phyloP scores from a whole-genome alignment of 2,888 invertebrate genomes.

The Eupithecia subfuscata region DNA sequence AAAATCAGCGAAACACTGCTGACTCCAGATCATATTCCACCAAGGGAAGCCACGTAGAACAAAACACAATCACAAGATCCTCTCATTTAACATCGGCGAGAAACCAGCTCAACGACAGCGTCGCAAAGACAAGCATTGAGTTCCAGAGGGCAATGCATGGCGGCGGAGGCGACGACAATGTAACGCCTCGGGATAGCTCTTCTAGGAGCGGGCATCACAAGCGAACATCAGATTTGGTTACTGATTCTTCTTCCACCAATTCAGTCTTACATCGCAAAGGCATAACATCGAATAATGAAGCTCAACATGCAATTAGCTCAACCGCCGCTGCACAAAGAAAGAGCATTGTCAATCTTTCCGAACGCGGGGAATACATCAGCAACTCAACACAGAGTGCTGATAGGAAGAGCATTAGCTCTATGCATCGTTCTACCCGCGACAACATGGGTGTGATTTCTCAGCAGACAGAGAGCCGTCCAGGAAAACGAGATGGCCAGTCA shows the following conservation, averaged over 20 bases:
- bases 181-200: constrained; percentile 58
- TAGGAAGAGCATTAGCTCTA: constrained; percentile 90
- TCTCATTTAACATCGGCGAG: constrained; percentile 68
- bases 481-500: constrained; percentile 82
- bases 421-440: constrained; percentile 88
- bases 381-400: constrained; percentile 88
- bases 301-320: constrained; percentile 88
- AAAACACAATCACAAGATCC: constrained; percentile 56
- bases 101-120: constrained; percentile 75
- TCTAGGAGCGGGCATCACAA: constrained; percentile 85
- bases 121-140: constrained; percentile 81
- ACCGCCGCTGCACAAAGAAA: constrained; percentile 91
- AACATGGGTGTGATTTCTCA: constrained; percentile 78
- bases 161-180: constrained; percentile 51
- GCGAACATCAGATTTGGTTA: constrained; percentile 89
- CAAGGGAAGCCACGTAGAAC: constrained; percentile 54
- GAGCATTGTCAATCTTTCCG: constrained; percentile 91
- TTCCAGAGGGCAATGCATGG: constrained; percentile 82
- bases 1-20: constrained; percentile 49
- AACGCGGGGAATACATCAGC: constrained; percentile 87
- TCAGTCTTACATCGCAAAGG: constrained; percentile 91
- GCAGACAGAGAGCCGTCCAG: constrained; percentile 76
- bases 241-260: constrained; percentile 89
- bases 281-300: constrained; percentile 87
- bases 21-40: constrained; percentile 48